Conservation (phyloP, 2,113 vertebrate species). For the Calypte anna region DNA sequence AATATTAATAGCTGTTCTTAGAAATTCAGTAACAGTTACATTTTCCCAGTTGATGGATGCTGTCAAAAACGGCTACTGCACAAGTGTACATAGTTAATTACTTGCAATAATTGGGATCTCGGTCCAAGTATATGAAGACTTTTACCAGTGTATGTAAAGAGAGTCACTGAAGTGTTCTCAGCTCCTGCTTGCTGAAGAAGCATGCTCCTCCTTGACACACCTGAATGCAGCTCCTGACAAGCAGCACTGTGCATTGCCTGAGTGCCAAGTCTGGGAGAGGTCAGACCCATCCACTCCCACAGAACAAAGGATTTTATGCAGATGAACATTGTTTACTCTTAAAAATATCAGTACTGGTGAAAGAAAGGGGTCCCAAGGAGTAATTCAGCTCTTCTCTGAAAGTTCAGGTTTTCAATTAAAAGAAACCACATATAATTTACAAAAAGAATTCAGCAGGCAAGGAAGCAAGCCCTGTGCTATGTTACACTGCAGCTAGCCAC, state of each 20-base stretch:
- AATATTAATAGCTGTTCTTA: conserved; percentile 36
- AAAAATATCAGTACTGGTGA: not conserved
- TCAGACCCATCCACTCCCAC: too few relatives aligned
- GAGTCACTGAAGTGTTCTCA: not conserved
- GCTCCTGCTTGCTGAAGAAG: not conserved
- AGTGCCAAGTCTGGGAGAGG: not conserved
- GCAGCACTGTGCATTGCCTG: not conserved
- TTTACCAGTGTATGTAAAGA: not conserved
- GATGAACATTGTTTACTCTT: not conserved
- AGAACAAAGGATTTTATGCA: not conserved
- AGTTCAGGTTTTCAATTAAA: not conserved
- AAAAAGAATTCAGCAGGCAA: not conserved
- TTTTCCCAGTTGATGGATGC: not conserved
- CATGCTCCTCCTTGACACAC: not conserved
- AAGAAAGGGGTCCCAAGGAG: not conserved
- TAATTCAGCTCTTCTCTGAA: not conserved
- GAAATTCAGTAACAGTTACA: not conserved
- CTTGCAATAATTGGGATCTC: not conserved
- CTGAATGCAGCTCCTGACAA: not conserved
- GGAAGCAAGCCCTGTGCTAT: not conserved
- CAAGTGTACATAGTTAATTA: not conserved
- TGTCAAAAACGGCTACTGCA: not conserved
- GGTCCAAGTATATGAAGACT: not conserved
- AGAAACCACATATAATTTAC: not conserved
- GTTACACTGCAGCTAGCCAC: not conserved